A percentile compares a stretch with the other conserved stretches of the same genome.
phyloP scores from a whole-genome alignment of 1,140 invertebrate genomes.

The Heliconius himera region DNA sequence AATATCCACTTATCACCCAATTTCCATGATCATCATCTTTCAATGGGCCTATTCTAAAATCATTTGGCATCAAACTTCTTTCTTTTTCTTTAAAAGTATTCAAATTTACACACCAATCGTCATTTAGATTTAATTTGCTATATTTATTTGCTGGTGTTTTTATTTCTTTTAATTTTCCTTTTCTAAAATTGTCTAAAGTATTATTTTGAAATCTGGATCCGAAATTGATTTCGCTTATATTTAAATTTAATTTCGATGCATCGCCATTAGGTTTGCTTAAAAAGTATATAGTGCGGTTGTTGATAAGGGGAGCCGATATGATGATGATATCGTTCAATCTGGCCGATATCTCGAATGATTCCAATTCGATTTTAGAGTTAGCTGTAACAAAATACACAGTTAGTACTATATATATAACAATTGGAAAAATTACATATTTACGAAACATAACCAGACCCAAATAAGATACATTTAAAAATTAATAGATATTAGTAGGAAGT shows the following conservation, averaged over 20 bases:
- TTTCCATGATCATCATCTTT: slow-evolving; percentile 62
- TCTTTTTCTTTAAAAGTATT: slow-evolving; percentile 40
- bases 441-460: too few species aligned
- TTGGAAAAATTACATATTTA: too few species aligned
- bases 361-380: slow-evolving; percentile 51
- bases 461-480: too few species aligned
- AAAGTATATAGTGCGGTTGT: slow-evolving; percentile 49
- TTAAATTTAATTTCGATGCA: slow-evolving; percentile 46
- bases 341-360: slow-evolving; percentile 46
- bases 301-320: slow-evolving; percentile 53
- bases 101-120: slow-evolving; percentile 14
- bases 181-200: slow-evolving; percentile 34
- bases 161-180: slow-evolving; percentile 32
- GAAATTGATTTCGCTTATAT: slow-evolving; percentile 26
- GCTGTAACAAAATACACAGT: slow-evolving; percentile 38
- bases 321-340: slow-evolving; percentile 52
- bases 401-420: not conserved
- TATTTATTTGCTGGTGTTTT: slow-evolving; percentile 36
- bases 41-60: slow-evolving; percentile 65
- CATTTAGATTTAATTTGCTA: slow-evolving; percentile 42
- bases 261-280: slow-evolving; percentile 58
- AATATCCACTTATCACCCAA: slow-evolving; percentile 62
- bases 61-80: slow-evolving; percentile 43
- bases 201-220: slow-evolving; percentile 30
- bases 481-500: too few species aligned